A percentile compares a stretch with the other conserved stretches of the same genome.
phyloP scores from a whole-genome alignment of 2,888 invertebrate species.

The Aromia moschata region DNA sequence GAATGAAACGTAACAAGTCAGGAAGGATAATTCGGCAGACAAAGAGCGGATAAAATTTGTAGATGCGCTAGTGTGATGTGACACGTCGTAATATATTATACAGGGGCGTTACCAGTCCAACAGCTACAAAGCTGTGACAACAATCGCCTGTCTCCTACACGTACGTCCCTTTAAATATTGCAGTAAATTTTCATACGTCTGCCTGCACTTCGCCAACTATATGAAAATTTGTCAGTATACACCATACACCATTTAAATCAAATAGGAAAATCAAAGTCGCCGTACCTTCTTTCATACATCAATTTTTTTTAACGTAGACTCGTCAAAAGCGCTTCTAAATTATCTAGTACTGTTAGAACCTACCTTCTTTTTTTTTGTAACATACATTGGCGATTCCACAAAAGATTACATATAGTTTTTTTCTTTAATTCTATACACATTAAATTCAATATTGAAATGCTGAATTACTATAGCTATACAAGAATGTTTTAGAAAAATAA shows the following conservation, averaged over 20 bases:
- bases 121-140: conserved; percentile 55
- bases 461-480: not conserved
- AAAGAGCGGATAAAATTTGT: not conserved
- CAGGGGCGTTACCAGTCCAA: conserved; percentile 56
- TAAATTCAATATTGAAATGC: conserved; percentile 19
- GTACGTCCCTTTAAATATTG: conserved; percentile 39
- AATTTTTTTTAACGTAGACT: conserved; percentile 33
- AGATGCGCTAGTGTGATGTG: not conserved
- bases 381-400: conserved; percentile 31
- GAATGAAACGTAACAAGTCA: too few relatives aligned
- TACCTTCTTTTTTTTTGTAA: conserved; percentile 34
- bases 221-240: conserved; percentile 21
- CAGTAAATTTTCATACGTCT: conserved; percentile 22
- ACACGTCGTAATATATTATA: conserved; percentile 41
- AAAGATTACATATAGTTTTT: conserved; percentile 29
- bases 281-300: conserved; percentile 39
- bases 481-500: conserved; percentile 21
- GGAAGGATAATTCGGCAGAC: too few relatives aligned
- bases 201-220: conserved; percentile 13
- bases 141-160: conserved; percentile 55
- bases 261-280: conserved; percentile 31
- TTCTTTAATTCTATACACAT: conserved; percentile 19
- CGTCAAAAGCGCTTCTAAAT: conserved; percentile 30
- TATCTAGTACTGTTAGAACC: conserved; percentile 32
- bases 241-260: conserved; percentile 29